phyloP scores from a whole-genome alignment of 2,888 invertebrate genomes.

The Plusia festucae region DNA sequence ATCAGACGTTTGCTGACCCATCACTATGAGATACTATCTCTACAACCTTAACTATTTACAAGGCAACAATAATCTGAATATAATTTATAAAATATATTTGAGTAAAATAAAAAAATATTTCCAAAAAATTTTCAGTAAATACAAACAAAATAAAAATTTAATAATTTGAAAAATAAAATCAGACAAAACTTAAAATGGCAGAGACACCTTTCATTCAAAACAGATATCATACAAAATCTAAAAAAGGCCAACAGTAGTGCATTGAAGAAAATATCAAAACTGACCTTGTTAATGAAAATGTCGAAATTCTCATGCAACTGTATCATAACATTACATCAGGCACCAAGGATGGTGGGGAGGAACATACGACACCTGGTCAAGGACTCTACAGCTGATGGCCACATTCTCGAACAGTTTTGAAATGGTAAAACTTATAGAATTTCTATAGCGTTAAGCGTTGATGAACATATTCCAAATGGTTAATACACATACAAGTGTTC shows the following conservation, averaged over 20 bases:
- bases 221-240: constrained; percentile 11
- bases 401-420: not conserved
- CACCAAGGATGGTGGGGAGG: constrained; percentile 5
- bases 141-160: too few species aligned
- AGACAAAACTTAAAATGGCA: not conserved
- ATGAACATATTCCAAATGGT: too few species aligned
- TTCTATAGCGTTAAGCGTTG: too few species aligned
- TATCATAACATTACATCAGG: constrained; percentile 50
- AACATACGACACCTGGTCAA: not conserved
- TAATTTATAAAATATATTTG: not conserved
- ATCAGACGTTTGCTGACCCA: constrained; percentile 67
- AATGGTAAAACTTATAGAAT: not conserved
- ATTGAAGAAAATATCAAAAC: constrained; percentile 30
- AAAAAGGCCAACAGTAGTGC: constrained; percentile 11
- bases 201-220: constrained; percentile 3
- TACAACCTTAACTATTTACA: constrained; percentile 9
- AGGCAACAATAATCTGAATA: not conserved
- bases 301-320: constrained; percentile 33
- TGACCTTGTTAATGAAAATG: constrained; percentile 47
- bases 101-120: too few species aligned
- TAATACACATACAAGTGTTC: too few species aligned
- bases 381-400: not conserved
- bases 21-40: constrained; percentile 17
- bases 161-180: not conserved
- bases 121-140: too few species aligned